Base-by-base conservation (phyloP, 2,797 vertebrate genomes). In the Melanotaenia nigrans region DNA sequence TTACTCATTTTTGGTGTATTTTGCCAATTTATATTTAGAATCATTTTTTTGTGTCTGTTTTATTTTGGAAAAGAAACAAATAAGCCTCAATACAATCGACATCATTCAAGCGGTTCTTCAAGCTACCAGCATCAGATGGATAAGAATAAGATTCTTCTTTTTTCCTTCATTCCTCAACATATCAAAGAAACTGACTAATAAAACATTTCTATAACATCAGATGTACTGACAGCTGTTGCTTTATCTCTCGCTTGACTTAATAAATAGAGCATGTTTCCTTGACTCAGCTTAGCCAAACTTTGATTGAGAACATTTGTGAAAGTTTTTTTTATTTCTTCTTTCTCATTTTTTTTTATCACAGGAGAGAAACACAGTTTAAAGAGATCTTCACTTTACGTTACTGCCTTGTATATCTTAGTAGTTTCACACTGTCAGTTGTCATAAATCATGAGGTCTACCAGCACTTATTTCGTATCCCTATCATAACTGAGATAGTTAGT, bases 331-430 rank as follows among this genome's bases (percentile, higher is more conserved):
- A 13, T 35, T 53, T 35, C 71, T 69, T 20, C 55, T 32, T 22
- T 18, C 12, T 38, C 12, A 4, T 3, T 4, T 40, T 33, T 33
- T 56, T 59, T 36, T 7, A 71, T 62, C 47, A 65, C 38, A 62
- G 72, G 16, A 25, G 51, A 70, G 64, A 71, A 64, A 18, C 63
- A 3, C 16, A 74, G 72, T 78, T 28, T 66, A 83, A 69, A 73
- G 36, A 64, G 81, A 79, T 73, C 58, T 65, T 47, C 30, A 36
- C 40, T 75, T 68, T 38, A 36, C 66, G 72, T 72, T 62, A 61
- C 65, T 61, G 75, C 61, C 65, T 87, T 65, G 25, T 70, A 68
- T 82, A 88, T 73, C 60, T 81, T 78, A 61, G 72, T 65, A 54
- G 56, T 64, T 78, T 71, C 54, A 81, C 13, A 12, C 62, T 60